Evolutionary conservation across 2,113 vertebrate genomes (phyloP).

Genomic region (Myotis brandtii): DNA sequence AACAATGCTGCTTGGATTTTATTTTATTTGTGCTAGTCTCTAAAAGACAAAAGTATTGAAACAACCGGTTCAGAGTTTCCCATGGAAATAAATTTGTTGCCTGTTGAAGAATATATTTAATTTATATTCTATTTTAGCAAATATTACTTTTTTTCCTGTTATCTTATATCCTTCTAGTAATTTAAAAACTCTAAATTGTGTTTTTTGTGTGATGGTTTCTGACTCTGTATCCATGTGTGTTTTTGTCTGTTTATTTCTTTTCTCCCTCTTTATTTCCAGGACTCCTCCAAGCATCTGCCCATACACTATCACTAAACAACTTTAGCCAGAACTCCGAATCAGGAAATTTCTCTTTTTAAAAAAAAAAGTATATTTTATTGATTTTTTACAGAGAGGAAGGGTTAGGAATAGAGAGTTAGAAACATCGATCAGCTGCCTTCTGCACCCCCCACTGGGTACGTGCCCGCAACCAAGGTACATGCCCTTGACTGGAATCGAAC

Average conservation of each 20-base stretch:
- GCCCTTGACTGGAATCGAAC: too few species aligned
- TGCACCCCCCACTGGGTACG: too few species aligned
- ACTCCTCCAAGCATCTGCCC: neutral
- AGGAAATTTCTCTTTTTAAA: too few species aligned
- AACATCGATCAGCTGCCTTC: too few species aligned
- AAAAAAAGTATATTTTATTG: too few species aligned
- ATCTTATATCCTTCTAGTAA: neutral
- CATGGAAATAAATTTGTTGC: neutral
- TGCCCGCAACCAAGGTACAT: too few species aligned
- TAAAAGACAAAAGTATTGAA: slow-evolving; percentile 19
- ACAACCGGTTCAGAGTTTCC: slow-evolving; percentile 32
- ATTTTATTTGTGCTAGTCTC: neutral
- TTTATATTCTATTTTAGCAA: neutral
- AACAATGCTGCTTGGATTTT: neutral
- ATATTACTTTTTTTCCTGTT: neutral
- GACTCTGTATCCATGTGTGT: neutral
- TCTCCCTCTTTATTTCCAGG: neutral
- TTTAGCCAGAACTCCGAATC: neutral
- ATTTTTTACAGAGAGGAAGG: too few species aligned
- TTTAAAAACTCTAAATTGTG: neutral
- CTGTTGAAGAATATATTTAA: slow-evolving; percentile 3
- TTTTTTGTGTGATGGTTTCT: neutral
- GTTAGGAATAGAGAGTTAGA: too few species aligned
- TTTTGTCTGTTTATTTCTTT: neutral
- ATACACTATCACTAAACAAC: neutral